Percentiles rank a stretch among this genome's conserved stretches.
phyloP scores from a whole-genome alignment of 2,888 invertebrate species.

The Eumerus sabulonum region DNA sequence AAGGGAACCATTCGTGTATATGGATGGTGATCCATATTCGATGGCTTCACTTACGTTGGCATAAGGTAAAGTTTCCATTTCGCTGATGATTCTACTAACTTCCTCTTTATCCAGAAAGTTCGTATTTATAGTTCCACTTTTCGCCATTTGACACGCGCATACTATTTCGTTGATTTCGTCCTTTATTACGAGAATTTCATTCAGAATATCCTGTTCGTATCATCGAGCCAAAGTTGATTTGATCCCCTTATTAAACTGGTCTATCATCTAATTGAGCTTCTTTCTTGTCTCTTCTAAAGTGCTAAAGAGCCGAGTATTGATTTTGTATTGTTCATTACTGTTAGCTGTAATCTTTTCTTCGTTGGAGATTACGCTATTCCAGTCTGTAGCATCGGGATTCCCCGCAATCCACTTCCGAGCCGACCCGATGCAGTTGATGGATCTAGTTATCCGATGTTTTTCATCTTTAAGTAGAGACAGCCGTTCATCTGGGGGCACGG shows the following conservation, averaged over 20 bases:
- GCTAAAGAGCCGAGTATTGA: constrained; percentile 33
- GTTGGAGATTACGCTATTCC: constrained; percentile 13
- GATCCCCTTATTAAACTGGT: constrained; percentile 13
- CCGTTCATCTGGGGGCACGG: constrained; percentile 1
- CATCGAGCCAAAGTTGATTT: not conserved
- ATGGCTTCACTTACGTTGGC: constrained; percentile 55
- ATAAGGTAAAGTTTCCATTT: constrained; percentile 54
- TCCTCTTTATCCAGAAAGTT: too few relatives aligned
- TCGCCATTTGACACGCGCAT: constrained; percentile 43
- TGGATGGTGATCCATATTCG: constrained; percentile 48
- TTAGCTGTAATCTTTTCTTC: constrained; percentile 24
- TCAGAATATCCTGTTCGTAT: constrained; percentile 19
- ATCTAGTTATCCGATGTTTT: constrained; percentile 13
- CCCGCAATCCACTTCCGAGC: constrained; percentile 62
- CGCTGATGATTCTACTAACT: constrained; percentile 39
- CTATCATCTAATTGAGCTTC: constrained; percentile 25
- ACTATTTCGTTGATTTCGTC: constrained; percentile 46
- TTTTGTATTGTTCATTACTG: constrained; percentile 53
- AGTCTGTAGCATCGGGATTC: constrained; percentile 30
- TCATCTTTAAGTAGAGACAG: constrained; percentile 2
- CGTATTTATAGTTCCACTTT: constrained; percentile 41
- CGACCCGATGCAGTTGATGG: constrained; percentile 51
- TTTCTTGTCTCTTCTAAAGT: constrained; percentile 12
- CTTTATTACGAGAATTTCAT: constrained; percentile 26
- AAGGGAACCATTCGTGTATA: constrained; percentile 43